Evolutionary conservation across 2,113 vertebrate species (phyloP).

Genomic region (Lepus americanus): DNA sequence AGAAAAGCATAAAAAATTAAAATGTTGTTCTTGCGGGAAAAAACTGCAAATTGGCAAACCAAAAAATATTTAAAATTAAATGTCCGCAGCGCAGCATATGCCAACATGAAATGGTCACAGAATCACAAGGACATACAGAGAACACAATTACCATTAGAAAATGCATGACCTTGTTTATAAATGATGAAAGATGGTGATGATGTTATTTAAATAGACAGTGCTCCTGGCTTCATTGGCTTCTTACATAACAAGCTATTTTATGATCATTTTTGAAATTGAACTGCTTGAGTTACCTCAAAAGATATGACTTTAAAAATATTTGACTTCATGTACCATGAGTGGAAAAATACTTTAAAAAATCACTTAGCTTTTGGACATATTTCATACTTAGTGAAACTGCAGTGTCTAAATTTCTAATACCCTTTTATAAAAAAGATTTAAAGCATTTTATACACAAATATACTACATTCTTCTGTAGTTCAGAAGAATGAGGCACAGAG

Average conservation of each 20-base stretch:
- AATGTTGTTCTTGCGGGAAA: slow-evolving; percentile 87
- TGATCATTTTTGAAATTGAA: slow-evolving; percentile 57
- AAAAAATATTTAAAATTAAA: slow-evolving; percentile 86
- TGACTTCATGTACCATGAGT: not conserved
- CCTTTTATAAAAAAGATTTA: slow-evolving; percentile 24
- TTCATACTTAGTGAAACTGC: slow-evolving; percentile 26
- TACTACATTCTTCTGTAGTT: not conserved
- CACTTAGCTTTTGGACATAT: not conserved
- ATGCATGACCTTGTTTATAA: slow-evolving; percentile 69
- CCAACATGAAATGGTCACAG: slow-evolving; percentile 81
- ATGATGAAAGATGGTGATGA: slow-evolving; percentile 78
- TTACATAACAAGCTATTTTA: slow-evolving; percentile 37
- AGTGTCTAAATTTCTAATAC: slow-evolving; percentile 6
- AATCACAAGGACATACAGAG: slow-evolving; percentile 78
- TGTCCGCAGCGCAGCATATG: slow-evolving; percentile 82
- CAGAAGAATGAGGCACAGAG: not conserved
- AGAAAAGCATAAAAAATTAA: slow-evolving; percentile 91
- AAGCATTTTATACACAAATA: slow-evolving; percentile 17
- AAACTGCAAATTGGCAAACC: slow-evolving; percentile 87
- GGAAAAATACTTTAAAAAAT: slow-evolving; percentile 48
- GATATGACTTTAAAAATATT: slow-evolving; percentile 41
- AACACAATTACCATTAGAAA: slow-evolving; percentile 67
- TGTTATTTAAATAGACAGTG: slow-evolving; percentile 88
- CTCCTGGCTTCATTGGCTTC: slow-evolving; percentile 70
- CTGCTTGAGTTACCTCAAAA: slow-evolving; percentile 61